Conservation (phyloP, 2,113 vertebrate species). For the Colaptes auratus region DNA sequence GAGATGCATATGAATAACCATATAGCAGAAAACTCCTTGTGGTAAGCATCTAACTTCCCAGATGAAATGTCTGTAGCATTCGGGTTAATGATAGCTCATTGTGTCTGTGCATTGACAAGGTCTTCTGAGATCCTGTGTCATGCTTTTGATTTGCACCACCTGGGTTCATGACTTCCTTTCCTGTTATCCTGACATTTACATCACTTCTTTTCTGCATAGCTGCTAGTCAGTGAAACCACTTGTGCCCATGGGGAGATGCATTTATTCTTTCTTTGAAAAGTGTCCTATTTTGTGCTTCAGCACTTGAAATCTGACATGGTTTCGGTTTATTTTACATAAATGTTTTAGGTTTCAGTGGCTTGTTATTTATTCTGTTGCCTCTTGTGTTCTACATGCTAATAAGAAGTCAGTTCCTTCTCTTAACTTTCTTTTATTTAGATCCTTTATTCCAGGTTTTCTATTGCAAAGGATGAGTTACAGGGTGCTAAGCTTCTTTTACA, state of each 20-base stretch:
- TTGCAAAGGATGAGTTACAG: not conserved
- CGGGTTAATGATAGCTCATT: not conserved
- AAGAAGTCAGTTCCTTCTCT: not conserved
- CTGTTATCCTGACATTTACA: not conserved
- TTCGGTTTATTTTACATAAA: conserved; percentile 43
- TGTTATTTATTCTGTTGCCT: not conserved
- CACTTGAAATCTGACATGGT: not conserved
- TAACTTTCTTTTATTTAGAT: not conserved
- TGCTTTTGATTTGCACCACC: conserved; percentile 11
- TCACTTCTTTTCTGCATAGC: not conserved
- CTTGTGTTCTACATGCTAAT: not conserved
- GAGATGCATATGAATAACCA: not conserved
- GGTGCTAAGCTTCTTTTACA: not conserved
- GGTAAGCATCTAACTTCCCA: not conserved
- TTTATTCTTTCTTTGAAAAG: conserved; percentile 4
- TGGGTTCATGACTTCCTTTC: conserved; percentile 8
- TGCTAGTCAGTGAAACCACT: not conserved
- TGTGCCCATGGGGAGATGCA: not conserved
- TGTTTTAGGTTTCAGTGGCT: conserved; percentile 28
- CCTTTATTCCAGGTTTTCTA: not conserved
- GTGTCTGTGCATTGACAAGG: not conserved
- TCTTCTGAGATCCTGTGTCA: conserved; percentile 35
- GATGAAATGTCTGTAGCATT: not conserved
- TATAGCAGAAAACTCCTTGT: not conserved
- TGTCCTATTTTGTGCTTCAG: not conserved